Evolutionary conservation across 2,888 invertebrate genomes (phyloP), one percentile per base, ranked within the genome.

Genomic region (Yponomeuta plumbellus): DNA sequence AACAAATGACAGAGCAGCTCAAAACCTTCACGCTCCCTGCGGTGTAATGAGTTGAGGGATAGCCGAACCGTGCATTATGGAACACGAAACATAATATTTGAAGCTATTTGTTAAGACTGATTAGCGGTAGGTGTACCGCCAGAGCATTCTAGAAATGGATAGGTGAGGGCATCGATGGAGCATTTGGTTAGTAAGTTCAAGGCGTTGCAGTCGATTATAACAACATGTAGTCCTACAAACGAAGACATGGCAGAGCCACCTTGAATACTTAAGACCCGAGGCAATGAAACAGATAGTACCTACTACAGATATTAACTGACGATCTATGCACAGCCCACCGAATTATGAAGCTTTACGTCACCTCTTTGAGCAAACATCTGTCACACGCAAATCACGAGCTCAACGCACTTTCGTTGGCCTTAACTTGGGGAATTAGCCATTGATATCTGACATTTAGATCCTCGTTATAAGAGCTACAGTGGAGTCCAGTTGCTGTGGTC

Each of bases 1-100:
- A 62, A 62, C 62, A 34, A 62, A 62, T 62, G 62, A 62, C 62
- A 20, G 34, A 10, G 13, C 21, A 13, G 21, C 11, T 59, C 59
- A 59, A 59, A 59, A 59, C 21, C 59, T 13, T 52, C 44, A 6
- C 1, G 44, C 44, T 52, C 44, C 59, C 22, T 59, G 59, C 21
- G 23, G 59, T 22, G 59, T 57, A 57, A 57, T 57, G 21, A 21
- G 44, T 52, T 22, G 59, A 59, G 22, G 11, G 23, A 59, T 13
- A 21, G 59, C 59, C 21, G 34, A 8, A 20, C 59, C 23, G 59
- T 22, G 59, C 59, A 22, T 13, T 59, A 59, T 59, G 59, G 59
- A 59, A 59, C 59, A 59, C 59, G 22, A 58, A 58, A 22, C 58
- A 21, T n/a, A 59, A 21, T n/a, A 59, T 59, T 21, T 13, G 59